Conservation (phyloP, 2,113 vertebrate species). For the Okapia johnstoni region DNA sequence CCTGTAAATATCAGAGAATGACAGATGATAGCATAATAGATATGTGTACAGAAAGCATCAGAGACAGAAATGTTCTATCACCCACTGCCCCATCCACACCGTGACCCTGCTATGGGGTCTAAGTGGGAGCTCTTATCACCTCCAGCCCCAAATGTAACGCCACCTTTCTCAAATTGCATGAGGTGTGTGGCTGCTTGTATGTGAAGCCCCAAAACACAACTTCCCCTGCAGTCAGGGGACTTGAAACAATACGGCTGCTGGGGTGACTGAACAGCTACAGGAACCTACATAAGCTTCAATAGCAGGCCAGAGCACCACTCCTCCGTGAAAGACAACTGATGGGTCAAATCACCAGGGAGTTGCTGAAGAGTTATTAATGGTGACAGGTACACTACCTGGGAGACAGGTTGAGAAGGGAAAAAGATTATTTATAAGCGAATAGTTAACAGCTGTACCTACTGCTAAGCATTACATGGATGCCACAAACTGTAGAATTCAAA, state of each 20-base stretch:
- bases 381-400: conserved; percentile 90
- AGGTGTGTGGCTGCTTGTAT: neutral
- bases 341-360: conserved; percentile 83
- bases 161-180: conserved; percentile 4
- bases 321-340: conserved; percentile 84
- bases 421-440: conserved; percentile 90
- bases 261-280: conserved; percentile 75
- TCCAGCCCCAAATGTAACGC: neutral
- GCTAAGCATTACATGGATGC: conserved; percentile 89
- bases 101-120: neutral
- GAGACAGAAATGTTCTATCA: neutral
- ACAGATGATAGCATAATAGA: neutral
- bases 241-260: conserved; percentile 65
- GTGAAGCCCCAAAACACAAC: conserved; percentile 23
- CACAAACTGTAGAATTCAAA: conserved; percentile 90
- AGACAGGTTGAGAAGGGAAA: conserved; percentile 87
- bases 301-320: conserved; percentile 75
- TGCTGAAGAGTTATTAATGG: conserved; percentile 87
- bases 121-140: neutral
- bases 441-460: conserved; percentile 90
- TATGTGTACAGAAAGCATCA: neutral
- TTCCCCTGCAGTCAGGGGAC: conserved; percentile 28
- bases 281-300: conserved; percentile 72
- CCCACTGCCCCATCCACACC: neutral
- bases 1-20: neutral